Conservation (phyloP, 1,140 invertebrate genomes). For the Lasioglossum baleicum region DNA sequence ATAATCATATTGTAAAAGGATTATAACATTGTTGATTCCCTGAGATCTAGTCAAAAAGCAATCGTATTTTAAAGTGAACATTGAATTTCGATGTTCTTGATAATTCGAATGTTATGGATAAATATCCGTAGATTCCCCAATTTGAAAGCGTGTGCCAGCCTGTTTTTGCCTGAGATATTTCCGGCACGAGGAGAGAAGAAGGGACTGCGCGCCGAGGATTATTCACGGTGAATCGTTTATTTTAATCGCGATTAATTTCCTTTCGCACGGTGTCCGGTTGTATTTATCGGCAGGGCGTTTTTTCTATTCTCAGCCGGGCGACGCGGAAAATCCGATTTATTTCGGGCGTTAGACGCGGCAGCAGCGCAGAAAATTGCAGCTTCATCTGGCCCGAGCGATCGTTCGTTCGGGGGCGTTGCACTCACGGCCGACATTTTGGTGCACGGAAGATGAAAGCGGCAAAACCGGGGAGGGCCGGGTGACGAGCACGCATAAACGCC, state of each 20-base stretch:
- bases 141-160: too few relatives aligned
- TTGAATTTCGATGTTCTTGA: too few relatives aligned
- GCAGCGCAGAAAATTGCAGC: conserved; percentile 44
- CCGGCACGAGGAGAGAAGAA: too few relatives aligned
- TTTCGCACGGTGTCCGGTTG: not conserved
- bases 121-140: too few relatives aligned
- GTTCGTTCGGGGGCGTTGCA: conserved; percentile 22
- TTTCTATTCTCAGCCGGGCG: conserved; percentile 22
- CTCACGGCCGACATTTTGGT: conserved; percentile 28
- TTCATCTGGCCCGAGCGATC: conserved; percentile 34
- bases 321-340: conserved; percentile 36
- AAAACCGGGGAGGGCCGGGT: not conserved
- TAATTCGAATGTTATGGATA: too few relatives aligned
- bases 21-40: too few relatives aligned
- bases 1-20: too few relatives aligned
- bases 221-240: conserved; percentile 32
- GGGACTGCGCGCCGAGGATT: not conserved
- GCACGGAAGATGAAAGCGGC: conserved; percentile 12
- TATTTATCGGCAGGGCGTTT: not conserved
- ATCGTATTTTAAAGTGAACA: too few relatives aligned
- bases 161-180: too few relatives aligned
- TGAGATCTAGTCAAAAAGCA: too few relatives aligned
- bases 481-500: not conserved
- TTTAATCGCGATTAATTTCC: conserved; percentile 40
- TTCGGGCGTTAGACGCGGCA: conserved; percentile 46